phyloP scores from a whole-genome alignment of 1,140 invertebrate genomes.

The Leptinotarsa texana region DNA sequence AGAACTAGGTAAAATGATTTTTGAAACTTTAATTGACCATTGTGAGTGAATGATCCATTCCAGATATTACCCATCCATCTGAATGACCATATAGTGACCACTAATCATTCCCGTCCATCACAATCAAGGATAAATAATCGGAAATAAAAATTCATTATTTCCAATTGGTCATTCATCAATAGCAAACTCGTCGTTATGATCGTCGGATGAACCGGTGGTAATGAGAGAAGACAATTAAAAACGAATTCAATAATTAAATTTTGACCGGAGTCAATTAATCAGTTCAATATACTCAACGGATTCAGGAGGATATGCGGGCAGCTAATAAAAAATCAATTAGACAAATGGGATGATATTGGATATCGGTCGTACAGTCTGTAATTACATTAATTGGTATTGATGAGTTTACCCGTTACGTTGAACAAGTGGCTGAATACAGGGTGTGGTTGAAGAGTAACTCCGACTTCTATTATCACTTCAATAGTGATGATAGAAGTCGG shows the following conservation, averaged over 20 bases:
- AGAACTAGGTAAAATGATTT: too few relatives aligned
- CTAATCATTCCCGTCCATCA: background rate
- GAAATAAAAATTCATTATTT: slow-evolving; percentile 2
- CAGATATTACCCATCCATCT: too few relatives aligned
- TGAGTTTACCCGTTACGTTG: slow-evolving; percentile 7
- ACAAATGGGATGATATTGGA: slow-evolving; percentile 14
- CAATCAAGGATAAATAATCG: background rate
- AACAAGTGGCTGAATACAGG: background rate
- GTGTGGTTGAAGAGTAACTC: background rate
- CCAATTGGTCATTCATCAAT: slow-evolving; percentile 8
- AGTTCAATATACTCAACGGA: slow-evolving; percentile 18
- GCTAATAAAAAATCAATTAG: slow-evolving; percentile 25
- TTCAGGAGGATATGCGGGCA: slow-evolving; percentile 10
- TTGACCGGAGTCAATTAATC: slow-evolving; percentile 14
- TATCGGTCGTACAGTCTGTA: slow-evolving; percentile 13
- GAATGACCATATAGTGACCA: background rate
- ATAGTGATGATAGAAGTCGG: too few relatives aligned
- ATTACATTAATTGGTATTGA: slow-evolving; percentile 18
- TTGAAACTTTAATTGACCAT: too few relatives aligned
- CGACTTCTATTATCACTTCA: too few relatives aligned
- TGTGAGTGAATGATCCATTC: too few relatives aligned
- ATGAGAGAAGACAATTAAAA: slow-evolving; percentile 22
- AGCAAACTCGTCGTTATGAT: slow-evolving; percentile 1
- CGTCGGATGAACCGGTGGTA: slow-evolving; percentile 12
- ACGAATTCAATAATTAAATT: slow-evolving; percentile 23